Conservation (phyloP, 2,797 vertebrate species). For the Melanotaenia boesemani region DNA sequence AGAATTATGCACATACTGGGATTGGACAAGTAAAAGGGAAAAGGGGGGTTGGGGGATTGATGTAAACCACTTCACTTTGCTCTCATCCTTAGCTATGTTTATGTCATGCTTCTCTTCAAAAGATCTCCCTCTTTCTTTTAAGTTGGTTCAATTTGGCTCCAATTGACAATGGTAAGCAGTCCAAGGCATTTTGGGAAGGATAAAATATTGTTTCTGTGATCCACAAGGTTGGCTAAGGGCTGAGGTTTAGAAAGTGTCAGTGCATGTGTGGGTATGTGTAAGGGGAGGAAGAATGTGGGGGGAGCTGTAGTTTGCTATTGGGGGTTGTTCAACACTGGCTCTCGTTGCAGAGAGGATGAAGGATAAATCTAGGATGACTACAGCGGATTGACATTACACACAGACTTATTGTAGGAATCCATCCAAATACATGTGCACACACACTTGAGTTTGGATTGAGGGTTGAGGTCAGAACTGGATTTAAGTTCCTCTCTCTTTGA, state of each 20-base stretch:
- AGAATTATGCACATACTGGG: slow-evolving; percentile 74
- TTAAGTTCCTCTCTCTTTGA: slow-evolving; percentile 59
- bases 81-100: slow-evolving; percentile 66
- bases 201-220: slow-evolving; percentile 54
- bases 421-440: slow-evolving; percentile 13
- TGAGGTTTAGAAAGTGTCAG: slow-evolving; percentile 34
- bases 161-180: slow-evolving; percentile 51
- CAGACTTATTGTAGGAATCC: slow-evolving; percentile 43
- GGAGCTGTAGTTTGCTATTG: not conserved
- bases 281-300: not conserved
- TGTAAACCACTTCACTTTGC: slow-evolving; percentile 34
- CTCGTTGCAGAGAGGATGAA: slow-evolving; percentile 66
- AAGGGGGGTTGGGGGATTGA: not conserved
- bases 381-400: slow-evolving; percentile 70
- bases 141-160: slow-evolving; percentile 60
- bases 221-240: slow-evolving; percentile 40
- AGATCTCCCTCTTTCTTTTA: slow-evolving; percentile 59
- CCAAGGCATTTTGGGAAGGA: slow-evolving; percentile 36
- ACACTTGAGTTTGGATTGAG: slow-evolving; percentile 26
- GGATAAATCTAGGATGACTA: slow-evolving; percentile 72
- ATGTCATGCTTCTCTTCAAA: slow-evolving; percentile 69
- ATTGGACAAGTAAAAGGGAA: slow-evolving; percentile 42
- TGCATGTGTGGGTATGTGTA: not conserved
- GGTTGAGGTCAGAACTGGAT: slow-evolving; percentile 56
- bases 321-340: slow-evolving; percentile 52